phyloP scores from a whole-genome alignment of 1,140 invertebrate genomes.

The Aplysia californica region DNA sequence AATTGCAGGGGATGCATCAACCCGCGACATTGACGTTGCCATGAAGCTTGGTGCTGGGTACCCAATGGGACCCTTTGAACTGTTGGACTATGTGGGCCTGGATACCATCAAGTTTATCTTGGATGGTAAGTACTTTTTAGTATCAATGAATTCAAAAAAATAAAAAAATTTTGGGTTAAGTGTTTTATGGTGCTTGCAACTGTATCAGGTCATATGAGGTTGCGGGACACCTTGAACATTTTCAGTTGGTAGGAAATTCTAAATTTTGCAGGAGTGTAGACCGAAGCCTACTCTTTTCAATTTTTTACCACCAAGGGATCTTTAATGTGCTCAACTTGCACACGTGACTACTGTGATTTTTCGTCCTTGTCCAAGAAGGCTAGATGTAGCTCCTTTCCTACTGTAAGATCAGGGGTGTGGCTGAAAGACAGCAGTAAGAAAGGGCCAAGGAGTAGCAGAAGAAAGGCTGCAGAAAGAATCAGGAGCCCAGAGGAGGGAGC shows the following conservation, averaged over 20 bases:
- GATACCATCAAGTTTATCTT: conserved; percentile 74
- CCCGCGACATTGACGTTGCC: conserved; percentile 83
- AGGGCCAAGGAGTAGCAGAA: no score
- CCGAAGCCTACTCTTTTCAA: neutral
- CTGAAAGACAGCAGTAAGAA: no score
- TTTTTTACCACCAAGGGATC: neutral
- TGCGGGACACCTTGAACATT: neutral
- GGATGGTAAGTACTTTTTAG: conserved; percentile 68
- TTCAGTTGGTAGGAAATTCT: neutral
- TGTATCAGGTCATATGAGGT: neutral
- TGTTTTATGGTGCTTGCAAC: no score
- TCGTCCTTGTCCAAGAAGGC: no score
- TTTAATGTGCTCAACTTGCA: no score
- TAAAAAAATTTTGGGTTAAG: no score
- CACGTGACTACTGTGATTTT: no score
- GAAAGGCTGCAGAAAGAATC: no score
- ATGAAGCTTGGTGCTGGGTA: conserved; percentile 89
- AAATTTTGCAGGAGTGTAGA: neutral
- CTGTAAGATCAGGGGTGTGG: no score
- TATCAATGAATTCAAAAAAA: no score
- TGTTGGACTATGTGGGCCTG: conserved; percentile 83
- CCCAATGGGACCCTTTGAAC: conserved; percentile 88
- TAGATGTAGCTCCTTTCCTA: no score
- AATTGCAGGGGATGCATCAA: conserved; percentile 78
- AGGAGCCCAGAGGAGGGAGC: no score